Base-by-base conservation (phyloP, 2,797 vertebrate genomes). In the Margarornis squamiger region DNA sequence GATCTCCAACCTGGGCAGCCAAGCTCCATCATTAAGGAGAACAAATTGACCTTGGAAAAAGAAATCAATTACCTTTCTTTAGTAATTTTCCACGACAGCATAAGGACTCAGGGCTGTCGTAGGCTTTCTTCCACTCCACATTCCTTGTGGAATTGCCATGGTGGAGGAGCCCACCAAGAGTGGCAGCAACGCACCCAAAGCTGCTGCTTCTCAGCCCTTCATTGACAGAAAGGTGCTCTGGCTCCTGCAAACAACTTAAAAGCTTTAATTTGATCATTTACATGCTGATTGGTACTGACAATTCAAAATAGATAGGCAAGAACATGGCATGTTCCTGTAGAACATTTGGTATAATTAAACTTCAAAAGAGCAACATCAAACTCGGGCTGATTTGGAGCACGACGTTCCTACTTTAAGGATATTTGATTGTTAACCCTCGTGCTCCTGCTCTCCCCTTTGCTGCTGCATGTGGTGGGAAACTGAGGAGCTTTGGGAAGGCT, bases 271-370 rank as follows among this genome's bases (percentile, higher is more conserved):
- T 95, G 90, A 94, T 96, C 95, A 95, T 96, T 96, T 96, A 91
- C 83, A 92, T 95, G 95, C 92, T 97, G 94, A 94, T 95, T 94
- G 95, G 96, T 96, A 90, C 93, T 95, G 95, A 79, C 83, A 85
- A 95, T 93, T 95, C 94, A 79, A 92, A 94, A 82, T 68, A 94
- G 95, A 95, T 90, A 96, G 96, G 80, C 67, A 84, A 88, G 92
- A 96, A 93, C 91, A 67, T 92, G 83, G 91, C 90, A 48, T 85
- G 77, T 94, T 95, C 91, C 86, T 95, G 93, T 88, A 89, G 96
- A 97, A 95, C 91, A 92, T 95, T 96, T 85, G 90, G 94, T 92
- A 68, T 96, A 95, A 96, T 96, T 97, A 96, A 96, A 96, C 93
- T 96, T 96, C 92, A 96, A 90, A 95, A 95, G 96, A 92, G 92